phyloP scores from a whole-genome alignment of 92 coral and sea anemone species.

The Porites divaricata region DNA sequence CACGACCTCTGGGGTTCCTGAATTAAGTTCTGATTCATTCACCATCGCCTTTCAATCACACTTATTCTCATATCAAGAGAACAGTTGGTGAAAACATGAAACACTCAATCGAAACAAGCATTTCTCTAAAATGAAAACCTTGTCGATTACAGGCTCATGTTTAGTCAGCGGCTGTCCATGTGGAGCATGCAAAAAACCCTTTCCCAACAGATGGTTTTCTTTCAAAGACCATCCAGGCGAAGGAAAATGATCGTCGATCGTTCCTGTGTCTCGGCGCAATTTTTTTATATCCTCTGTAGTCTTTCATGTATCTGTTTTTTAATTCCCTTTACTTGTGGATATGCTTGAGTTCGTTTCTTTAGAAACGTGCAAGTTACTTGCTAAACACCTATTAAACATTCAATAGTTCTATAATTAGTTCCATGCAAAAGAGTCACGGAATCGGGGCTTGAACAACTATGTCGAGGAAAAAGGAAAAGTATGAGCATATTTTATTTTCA shows the following conservation, averaged over 20 bases:
- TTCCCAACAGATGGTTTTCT: constrained; percentile 14
- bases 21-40: constrained; percentile 72
- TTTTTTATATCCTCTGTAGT: too few species aligned
- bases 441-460: background rate
- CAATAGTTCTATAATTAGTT: background rate
- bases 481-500: background rate
- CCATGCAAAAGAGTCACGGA: background rate
- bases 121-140: background rate
- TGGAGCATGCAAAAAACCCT: constrained; percentile 9
- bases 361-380: constrained; percentile 4
- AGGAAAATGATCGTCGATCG: too few species aligned
- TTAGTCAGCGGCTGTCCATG: constrained; percentile 19
- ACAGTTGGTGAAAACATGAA: constrained; percentile 3
- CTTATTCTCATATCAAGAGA: background rate
- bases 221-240: background rate
- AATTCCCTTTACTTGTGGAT: background rate
- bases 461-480: background rate
- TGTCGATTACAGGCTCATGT: constrained; percentile 2
- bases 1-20: constrained; percentile 72
- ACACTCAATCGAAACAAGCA: constrained; percentile 37
- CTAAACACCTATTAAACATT: constrained; percentile 15
- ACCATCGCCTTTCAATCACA: constrained; percentile 56
- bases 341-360: constrained; percentile 9
- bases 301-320: background rate
- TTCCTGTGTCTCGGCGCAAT: background rate